Percentiles rank a stretch among this genome's conserved stretches.
These are phyloP conservation scores for Anthrax anthrax DNA, from an alignment of 2,888 invertebrate species.

Conservation along the genomic window DNA sequence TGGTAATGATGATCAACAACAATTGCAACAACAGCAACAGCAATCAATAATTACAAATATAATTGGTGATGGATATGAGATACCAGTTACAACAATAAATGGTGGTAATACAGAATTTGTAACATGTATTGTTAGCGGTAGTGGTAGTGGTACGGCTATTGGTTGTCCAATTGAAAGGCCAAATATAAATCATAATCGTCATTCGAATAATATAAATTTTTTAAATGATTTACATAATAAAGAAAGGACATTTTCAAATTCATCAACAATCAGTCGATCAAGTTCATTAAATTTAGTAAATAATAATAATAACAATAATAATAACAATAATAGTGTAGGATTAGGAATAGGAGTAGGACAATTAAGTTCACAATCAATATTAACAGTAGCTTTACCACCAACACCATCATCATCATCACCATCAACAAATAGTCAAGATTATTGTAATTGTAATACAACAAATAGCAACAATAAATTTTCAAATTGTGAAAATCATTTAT, in stretches of 20 bases:
- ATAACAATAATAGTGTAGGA: constrained; percentile 8
- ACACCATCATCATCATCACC: no score
- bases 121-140: background rate
- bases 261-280: background rate
- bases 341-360: constrained; percentile 9
- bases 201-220: background rate
- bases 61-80: constrained; percentile 15
- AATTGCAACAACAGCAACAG: no score
- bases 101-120: background rate
- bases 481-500: no score
- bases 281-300: background rate
- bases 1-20: constrained; percentile 29
- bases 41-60: constrained; percentile 5
- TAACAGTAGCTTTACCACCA: constrained; percentile 9
- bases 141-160: no score
- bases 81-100: constrained; percentile 10
- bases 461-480: no score
- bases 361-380: constrained; percentile 7
- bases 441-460: constrained; percentile 1
- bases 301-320: background rate
- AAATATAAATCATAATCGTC: background rate
- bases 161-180: constrained; percentile 1
- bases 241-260: constrained; percentile 6
- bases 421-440: constrained; percentile 7
- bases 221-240: no score